Base-by-base conservation (phyloP, 2,888 invertebrate genomes). In the Mechanitis mazaeus region DNA sequence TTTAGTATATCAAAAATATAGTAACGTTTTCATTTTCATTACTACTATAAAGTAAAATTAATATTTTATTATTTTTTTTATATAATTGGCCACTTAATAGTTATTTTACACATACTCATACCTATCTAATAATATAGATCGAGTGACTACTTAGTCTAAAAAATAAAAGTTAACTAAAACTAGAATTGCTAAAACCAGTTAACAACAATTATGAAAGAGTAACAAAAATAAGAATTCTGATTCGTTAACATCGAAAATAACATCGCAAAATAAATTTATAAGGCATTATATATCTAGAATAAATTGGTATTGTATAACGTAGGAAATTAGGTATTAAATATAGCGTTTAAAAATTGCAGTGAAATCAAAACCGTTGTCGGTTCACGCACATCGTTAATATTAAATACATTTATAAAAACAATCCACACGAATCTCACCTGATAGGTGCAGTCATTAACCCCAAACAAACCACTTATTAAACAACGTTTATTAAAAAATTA, bases 391-490 rank as follows among this genome's bases (percentile, higher is more conserved):
- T 62, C 54, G 53, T 59, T 64, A 67, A 54, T 53, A 61, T 53
- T 57, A 59, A 33, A 38, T 47, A 55, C 60, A 63, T 46, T 56
- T 56, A 65, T 58, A 55, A 56, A 47, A 58, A 64, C 62, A 65
- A 65, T 50, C 9, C 7, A 61, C 62, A 67, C 66, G 47, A 47
- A 55, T 62, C 66, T 69, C 64, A 82, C 82, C 82, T 81, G 75
- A 71, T 74, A 74, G 70, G 66, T 69, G 72, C 67, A 79, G 77
- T 67, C 76, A 72, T 70, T 62, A 61, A 64, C 67, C 66, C 63
- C 50, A 53, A 69, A 68, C 63, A 68, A 70, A 70, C 69, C 72
- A 71, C 72, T 70, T 63, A 63, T 67, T 64, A 76, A 75, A 74
- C 71, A 71, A 70, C 68, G 71, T 71, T 69, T 60, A 66, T 63